A percentile compares a stretch with the other conserved stretches of the same genome.
Evolutionary conservation across 2,888 invertebrate species (phyloP).

Genomic region (Lacanobia oleracea): DNA sequence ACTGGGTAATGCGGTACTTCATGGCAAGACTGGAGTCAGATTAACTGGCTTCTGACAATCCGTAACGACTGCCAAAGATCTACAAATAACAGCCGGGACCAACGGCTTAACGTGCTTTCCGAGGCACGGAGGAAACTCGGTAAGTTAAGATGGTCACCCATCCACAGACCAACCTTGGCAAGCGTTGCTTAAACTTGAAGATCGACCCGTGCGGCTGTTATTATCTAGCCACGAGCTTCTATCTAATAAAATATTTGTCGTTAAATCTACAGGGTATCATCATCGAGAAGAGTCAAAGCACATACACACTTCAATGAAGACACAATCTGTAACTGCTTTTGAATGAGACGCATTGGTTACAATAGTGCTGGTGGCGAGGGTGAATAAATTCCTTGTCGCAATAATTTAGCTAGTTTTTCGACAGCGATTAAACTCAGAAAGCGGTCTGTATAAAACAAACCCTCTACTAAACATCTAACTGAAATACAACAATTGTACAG

Average conservation of each 20-base stretch:
- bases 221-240: too few relatives aligned
- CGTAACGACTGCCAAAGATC: too few relatives aligned
- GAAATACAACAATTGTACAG: conserved; percentile 30
- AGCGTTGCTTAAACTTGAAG: too few relatives aligned
- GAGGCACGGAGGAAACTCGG: too few relatives aligned
- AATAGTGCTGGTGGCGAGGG: not conserved
- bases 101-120: too few relatives aligned
- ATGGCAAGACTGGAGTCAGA: too few relatives aligned
- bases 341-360: conserved; percentile 25
- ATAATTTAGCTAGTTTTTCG: conserved; percentile 23
- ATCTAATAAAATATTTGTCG: conserved; percentile 7
- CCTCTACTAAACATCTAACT: conserved; percentile 22
- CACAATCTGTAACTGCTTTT: conserved; percentile 16
- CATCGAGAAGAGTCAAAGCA: not conserved
- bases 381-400: conserved; percentile 29
- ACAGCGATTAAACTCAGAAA: conserved; percentile 28
- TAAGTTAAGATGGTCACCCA: too few relatives aligned
- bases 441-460: conserved; percentile 22
- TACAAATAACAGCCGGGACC: too few relatives aligned
- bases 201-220: too few relatives aligned
- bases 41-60: too few relatives aligned
- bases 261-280: conserved; percentile 20
- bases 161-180: too few relatives aligned
- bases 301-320: conserved; percentile 19
- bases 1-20: too few relatives aligned